These are phyloP conservation scores for Stenoptilia bipunctidactyla DNA, from an alignment of 2,888 invertebrate genomes.

Conservation along the genomic window DNA sequence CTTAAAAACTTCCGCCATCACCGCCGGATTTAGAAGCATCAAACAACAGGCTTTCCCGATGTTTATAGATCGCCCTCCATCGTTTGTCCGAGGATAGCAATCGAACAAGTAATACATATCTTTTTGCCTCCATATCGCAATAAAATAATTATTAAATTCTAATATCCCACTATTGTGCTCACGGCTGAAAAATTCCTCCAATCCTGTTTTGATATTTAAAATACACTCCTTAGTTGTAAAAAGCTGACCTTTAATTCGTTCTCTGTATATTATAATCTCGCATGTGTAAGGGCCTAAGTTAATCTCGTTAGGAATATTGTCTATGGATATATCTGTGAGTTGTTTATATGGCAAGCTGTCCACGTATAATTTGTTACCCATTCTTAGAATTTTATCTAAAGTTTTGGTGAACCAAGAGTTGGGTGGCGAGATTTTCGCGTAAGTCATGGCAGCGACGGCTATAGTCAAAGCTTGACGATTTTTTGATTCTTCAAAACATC, in stretches of 20 bases:
- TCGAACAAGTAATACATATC: slow-evolving; percentile 76
- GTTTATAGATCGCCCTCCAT: slow-evolving; percentile 63
- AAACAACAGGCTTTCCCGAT: slow-evolving; percentile 74
- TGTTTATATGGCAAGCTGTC: slow-evolving; percentile 62
- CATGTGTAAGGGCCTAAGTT: slow-evolving; percentile 68
- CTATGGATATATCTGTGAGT: slow-evolving; percentile 56
- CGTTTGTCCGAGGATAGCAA: slow-evolving; percentile 73
- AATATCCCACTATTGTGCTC: slow-evolving; percentile 63
- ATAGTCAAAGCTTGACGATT: slow-evolving; percentile 74
- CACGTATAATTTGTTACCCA: slow-evolving; percentile 71
- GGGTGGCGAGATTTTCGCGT: slow-evolving; percentile 75
- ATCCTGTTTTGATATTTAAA: slow-evolving; percentile 53
- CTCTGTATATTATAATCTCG: slow-evolving; percentile 70
- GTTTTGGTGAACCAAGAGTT: slow-evolving; percentile 72
- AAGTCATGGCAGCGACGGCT: slow-evolving; percentile 71
- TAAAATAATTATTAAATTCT: slow-evolving; percentile 70
- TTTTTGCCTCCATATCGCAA: slow-evolving; percentile 75
- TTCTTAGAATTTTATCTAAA: slow-evolving; percentile 68
- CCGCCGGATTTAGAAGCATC: slow-evolving; percentile 72
- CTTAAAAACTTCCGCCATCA: slow-evolving; percentile 63
- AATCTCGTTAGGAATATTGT: slow-evolving; percentile 70
- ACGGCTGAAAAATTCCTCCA: slow-evolving; percentile 66
- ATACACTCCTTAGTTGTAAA: slow-evolving; percentile 64
- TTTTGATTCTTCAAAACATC: slow-evolving; percentile 69
- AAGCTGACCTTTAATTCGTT: slow-evolving; percentile 55